Evolutionary conservation across 2,797 vertebrate genomes (phyloP).

Genomic region (Notamacropus eugenii): DNA sequence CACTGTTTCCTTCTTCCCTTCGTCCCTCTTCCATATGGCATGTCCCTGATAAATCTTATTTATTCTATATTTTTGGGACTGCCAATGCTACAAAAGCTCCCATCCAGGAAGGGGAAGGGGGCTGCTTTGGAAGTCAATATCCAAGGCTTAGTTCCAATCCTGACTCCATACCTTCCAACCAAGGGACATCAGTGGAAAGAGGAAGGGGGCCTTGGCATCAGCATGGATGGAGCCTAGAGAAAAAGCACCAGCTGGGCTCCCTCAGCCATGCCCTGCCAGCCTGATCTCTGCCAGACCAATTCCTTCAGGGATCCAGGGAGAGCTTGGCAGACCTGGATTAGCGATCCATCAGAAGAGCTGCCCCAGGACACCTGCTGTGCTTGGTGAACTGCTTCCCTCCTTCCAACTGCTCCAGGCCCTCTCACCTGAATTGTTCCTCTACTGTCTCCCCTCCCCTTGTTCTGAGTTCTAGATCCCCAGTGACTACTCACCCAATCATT

Average conservation of each 20-base stretch:
- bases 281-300: too few relatives aligned
- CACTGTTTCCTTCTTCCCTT: not conserved
- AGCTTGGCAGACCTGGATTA: not conserved
- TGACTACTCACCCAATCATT: not conserved
- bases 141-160: not conserved
- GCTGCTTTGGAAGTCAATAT: not conserved
- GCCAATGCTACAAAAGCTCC: not conserved
- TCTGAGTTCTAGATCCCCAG: not conserved
- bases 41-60: not conserved
- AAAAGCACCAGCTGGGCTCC: not conserved
- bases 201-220: not conserved
- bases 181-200: not conserved
- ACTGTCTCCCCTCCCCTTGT: not conserved
- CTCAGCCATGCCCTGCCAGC: not conserved
- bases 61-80: not conserved
- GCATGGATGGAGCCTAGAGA: not conserved
- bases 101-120: not conserved
- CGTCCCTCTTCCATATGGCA: not conserved
- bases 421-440: not conserved
- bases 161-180: not conserved
- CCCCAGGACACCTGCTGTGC: too few relatives aligned
- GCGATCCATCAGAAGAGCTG: too few relatives aligned
- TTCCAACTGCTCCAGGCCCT: not conserved
- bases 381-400: not conserved
- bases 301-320: not conserved